phyloP scores from a whole-genome alignment of 2,113 vertebrate genomes.

The Percopsis transmontana region DNA sequence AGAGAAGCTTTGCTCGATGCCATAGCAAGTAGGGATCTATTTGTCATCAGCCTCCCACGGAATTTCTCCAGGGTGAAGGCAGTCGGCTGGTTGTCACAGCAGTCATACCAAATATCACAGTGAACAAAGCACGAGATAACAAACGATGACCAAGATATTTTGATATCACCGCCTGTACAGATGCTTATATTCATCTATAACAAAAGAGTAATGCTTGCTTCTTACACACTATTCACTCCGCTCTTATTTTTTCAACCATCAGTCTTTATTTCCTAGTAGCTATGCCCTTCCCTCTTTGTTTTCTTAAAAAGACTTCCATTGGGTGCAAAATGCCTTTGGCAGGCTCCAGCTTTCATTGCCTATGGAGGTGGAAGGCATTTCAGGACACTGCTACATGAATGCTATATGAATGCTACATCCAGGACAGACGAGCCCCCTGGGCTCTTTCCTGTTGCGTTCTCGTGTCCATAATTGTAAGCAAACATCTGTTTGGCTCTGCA shows the following conservation, averaged over 20 bases:
- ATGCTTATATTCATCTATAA: no score
- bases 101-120: conserved; percentile 24
- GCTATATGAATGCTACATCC: conserved; percentile 57
- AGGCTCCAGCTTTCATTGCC: conserved; percentile 36
- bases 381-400: conserved; percentile 61
- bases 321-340: conserved; percentile 26
- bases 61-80: not conserved
- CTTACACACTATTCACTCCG: not conserved
- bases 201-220: not conserved
- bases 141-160: not conserved
- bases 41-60: not conserved
- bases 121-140: conserved; percentile 3
- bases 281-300: conserved; percentile 17
- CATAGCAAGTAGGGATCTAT: not conserved
- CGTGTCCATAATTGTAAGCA: conserved; percentile 45
- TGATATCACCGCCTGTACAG: not conserved
- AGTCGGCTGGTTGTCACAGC: not conserved
- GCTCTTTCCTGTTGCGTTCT: conserved; percentile 41
- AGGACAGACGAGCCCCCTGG: conserved; percentile 53
- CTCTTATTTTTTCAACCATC: conserved; percentile 12
- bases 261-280: conserved; percentile 4
- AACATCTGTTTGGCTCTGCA: conserved; percentile 64
- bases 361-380: conserved; percentile 56
- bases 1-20: conserved; percentile 1
- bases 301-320: conserved; percentile 1